A percentile compares a stretch with the other conserved stretches of the same genome.
phyloP scores from a whole-genome alignment of 2,113 vertebrate species.

The Stigmatopora argus region DNA sequence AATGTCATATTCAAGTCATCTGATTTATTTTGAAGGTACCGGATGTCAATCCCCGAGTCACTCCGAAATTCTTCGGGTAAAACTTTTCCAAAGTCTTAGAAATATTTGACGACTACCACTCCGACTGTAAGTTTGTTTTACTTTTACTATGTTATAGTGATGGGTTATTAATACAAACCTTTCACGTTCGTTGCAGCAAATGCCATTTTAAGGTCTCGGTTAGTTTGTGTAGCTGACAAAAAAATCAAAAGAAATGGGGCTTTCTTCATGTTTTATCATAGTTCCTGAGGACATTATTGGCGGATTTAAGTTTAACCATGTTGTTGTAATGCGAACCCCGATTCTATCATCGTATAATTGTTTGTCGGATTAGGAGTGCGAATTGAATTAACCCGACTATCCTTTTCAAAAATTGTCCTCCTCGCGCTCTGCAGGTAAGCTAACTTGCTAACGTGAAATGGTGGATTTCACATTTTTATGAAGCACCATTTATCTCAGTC shows the following conservation, averaged over 20 bases:
- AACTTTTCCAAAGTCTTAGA: slow-evolving; percentile 4
- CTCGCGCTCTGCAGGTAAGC: neutral
- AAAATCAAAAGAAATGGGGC: neutral
- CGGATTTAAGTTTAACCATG: slow-evolving; percentile 20
- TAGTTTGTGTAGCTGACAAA: neutral
- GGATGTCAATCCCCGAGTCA: slow-evolving; percentile 22
- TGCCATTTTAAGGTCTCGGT: neutral
- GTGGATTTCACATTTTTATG: neutral
- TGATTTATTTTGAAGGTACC: slow-evolving; percentile 39
- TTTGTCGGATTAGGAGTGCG: slow-evolving; percentile 22
- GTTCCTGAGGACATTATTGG: neutral
- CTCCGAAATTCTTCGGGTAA: slow-evolving; percentile 4
- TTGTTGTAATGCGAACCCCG: slow-evolving; percentile 3
- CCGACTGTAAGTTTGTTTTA: neutral
- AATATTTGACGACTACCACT: neutral
- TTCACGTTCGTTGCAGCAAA: neutral
- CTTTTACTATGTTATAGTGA: neutral
- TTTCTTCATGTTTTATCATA: neutral
- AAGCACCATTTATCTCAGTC: neutral
- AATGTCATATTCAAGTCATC: neutral
- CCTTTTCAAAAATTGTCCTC: neutral
- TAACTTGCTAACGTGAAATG: neutral
- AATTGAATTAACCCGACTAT: slow-evolving; percentile 6
- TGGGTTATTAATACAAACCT: neutral
- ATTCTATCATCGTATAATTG: slow-evolving; percentile 28